Percentiles rank a stretch among this genome's conserved stretches.
phyloP scores from a whole-genome alignment of 2,113 vertebrate species.

The Albula glossodonta region DNA sequence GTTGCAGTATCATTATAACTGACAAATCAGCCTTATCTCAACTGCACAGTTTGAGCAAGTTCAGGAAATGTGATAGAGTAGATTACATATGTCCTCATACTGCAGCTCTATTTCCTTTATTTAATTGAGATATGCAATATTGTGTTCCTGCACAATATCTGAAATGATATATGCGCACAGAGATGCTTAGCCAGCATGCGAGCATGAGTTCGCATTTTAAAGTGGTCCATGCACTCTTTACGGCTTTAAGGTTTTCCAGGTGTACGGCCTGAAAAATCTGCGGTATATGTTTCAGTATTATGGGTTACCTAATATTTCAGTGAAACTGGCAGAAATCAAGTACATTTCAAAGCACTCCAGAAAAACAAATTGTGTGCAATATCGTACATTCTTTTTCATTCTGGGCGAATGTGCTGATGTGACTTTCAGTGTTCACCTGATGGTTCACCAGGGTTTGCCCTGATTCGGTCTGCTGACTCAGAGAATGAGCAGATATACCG shows the following conservation, averaged over 20 bases:
- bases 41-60: slow-evolving; percentile 57
- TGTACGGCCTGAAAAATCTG: neutral
- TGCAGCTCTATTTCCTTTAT: slow-evolving; percentile 33
- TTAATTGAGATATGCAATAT: neutral
- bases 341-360: neutral
- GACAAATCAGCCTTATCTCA: slow-evolving; percentile 59
- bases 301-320: neutral
- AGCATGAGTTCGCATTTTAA: neutral
- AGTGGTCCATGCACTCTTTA: neutral
- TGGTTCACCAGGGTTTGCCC: neutral
- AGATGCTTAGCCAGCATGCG: neutral
- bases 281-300: neutral
- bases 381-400: neutral
- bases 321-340: neutral
- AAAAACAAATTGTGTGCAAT: neutral
- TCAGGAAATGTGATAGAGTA: slow-evolving; percentile 58
- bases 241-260: neutral
- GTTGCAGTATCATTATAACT: slow-evolving; percentile 43
- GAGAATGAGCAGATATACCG: neutral
- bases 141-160: neutral
- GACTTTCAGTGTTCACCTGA: neutral
- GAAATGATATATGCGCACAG: neutral
- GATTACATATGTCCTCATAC: slow-evolving; percentile 51
- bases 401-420: neutral
- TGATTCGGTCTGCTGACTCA: neutral